Base-by-base conservation (phyloP, 1,140 invertebrate genomes). In the Vollenhovia emeryi region DNA sequence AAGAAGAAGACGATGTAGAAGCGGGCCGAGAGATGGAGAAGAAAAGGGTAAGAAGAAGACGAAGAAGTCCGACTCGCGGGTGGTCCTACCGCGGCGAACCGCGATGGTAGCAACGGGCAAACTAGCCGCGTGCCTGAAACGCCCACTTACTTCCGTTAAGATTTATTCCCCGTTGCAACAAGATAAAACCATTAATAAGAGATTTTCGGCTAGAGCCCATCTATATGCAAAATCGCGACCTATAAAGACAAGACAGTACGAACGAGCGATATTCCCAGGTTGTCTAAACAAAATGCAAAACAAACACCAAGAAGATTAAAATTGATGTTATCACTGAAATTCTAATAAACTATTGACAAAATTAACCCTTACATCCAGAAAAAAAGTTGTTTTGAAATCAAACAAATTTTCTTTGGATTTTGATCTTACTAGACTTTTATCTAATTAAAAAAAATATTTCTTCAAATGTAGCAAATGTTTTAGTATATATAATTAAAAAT, bases 21-120 rank as follows among this genome's bases (percentile, higher is more conserved):
- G 7, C 27, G 48, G 64, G 7, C 48, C 69, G 36, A 11, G 62
- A 66, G 52, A 55, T 48, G 84, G 52, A 76, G 50, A 36, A 18
- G 52, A 30, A 60, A 52, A 69, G 71, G 50, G 74, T 18, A 30
- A 33, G 57, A 79, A 55, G 33, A 73, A 74, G 64, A 78, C 68
- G 55, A 87, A 75, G 62, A 83, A 86, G 84, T 62, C 48, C n/a
- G 60, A 85, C 88, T 89, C 87, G 87, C 87, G 87, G 87, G 88
- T 89, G 88, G 88, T 89, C 88, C 50, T 24, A 18, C 66, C 60
- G 40, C 62, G 60, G 55, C 33, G 57, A 76, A 55, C 64, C 66
- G 78, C 78, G 78, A 82, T 82, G 87, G 84, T 89, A 62, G 84
- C 57, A 75, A 71, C 83, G 84, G 69, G 48, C 48, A 55, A 68